phyloP scores from a whole-genome alignment of 2,888 invertebrate species.

The Operophtera brumata region DNA sequence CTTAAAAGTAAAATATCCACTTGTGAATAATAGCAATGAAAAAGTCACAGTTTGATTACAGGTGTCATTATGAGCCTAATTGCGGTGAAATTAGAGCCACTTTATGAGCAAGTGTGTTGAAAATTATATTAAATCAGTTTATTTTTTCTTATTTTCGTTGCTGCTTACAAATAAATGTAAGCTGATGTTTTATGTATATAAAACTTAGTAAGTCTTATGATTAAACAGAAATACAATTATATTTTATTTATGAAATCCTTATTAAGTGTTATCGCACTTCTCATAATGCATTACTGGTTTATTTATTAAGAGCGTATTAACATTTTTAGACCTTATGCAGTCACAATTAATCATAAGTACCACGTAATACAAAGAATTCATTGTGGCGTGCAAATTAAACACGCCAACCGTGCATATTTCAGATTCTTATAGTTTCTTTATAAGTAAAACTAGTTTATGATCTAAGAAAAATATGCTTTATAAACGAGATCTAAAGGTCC shows the following conservation, averaged over 20 bases:
- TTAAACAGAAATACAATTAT: too few species aligned
- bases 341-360: conserved; percentile 2
- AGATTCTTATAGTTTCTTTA: not conserved
- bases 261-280: not conserved
- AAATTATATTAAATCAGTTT: not conserved
- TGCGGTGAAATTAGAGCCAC: too few species aligned
- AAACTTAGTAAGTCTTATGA: too few species aligned
- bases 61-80: too few species aligned
- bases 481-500: too few species aligned
- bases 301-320: not conserved
- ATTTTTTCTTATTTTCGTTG: conserved; percentile 9
- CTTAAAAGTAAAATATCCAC: too few species aligned
- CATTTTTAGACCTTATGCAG: conserved; percentile 6
- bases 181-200: not conserved
- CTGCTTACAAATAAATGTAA: conserved; percentile 9
- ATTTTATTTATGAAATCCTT: not conserved
- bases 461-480: not conserved
- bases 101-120: too few species aligned
- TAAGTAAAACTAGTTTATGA: not conserved
- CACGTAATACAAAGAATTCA: conserved; percentile 7
- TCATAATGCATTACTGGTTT: not conserved
- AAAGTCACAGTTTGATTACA: too few species aligned
- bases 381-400: not conserved
- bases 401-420: conserved; percentile 3
- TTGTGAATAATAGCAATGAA: too few species aligned